phyloP scores from a whole-genome alignment of 1,140 invertebrate species.

The Archivesica marissinica region DNA sequence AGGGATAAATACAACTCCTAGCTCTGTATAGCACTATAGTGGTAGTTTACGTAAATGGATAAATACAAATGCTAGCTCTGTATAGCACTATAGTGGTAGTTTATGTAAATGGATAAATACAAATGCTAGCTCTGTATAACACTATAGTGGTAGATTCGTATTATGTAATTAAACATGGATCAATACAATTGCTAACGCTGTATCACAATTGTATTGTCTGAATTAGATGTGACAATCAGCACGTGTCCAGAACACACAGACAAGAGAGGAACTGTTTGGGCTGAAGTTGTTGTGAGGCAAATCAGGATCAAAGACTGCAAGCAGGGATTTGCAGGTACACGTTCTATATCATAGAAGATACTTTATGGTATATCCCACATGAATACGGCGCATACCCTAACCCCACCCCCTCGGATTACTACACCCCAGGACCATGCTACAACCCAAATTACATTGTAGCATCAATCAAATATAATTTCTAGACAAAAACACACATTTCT shows the following conservation, averaged over 20 bases:
- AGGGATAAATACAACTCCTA: no score
- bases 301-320: not conserved
- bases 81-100: not conserved
- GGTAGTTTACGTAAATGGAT: not conserved
- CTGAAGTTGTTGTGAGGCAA: not conserved
- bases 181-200: no score
- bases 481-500: no score
- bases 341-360: not conserved
- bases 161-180: not conserved
- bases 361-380: not conserved
- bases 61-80: not conserved
- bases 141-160: not conserved
- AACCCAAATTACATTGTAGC: no score
- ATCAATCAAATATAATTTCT: no score
- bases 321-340: slow-evolving; percentile 1
- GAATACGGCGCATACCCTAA: not conserved
- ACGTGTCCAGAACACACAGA: slow-evolving; percentile 3
- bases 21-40: no score
- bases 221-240: not conserved
- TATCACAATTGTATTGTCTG: no score
- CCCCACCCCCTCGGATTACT: no score
- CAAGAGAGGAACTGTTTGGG: slow-evolving; percentile 4
- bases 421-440: no score
- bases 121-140: not conserved
- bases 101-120: not conserved